Evolutionary conservation across 2,888 invertebrate species (phyloP), one percentile per base, ranked within the genome.

Genomic region (Heliconius ethilla): DNA sequence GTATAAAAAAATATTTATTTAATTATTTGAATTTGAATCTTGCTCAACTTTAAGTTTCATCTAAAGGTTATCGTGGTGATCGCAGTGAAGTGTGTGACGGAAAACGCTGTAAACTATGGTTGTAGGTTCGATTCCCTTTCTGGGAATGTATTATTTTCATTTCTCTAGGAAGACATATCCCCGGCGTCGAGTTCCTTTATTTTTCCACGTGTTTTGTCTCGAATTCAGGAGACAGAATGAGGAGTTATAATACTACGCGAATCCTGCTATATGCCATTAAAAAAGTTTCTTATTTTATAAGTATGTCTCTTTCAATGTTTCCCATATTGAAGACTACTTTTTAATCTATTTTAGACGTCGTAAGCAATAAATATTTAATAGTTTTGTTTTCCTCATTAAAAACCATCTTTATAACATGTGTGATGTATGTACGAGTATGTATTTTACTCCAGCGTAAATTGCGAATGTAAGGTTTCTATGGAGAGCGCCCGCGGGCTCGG

Each of bases 381-480:
- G 69, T 40, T 45, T 45, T 45, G 40, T 69, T 69, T 69, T 40
- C 25, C 69, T 69, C 69, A 45, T 69, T 40, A 45, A 45, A 69
- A 69, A 40, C 45, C 40, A 18, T 27, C 9, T 45, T 59, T 69
- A 69, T 69, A 45, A 45, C 27, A 69, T 69, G 25, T 69, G 1
- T 63, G 63, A 27, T 63, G 27, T 63, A 29, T 63, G 25, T 63
- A 33, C 33, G 33, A 33, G 33, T 7, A 11, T 59, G 59, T 59
- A 67, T 69, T 69, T 40, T 25, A 15, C 40, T 25, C 18, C 3
- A 25, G 40, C 27, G 27, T 69, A 45, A 69, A 45, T 69, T 69
- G 69, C 69, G 45, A 69, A 45, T 69, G 69, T 45, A 45, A 45
- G 69, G 69, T 45, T 69, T 69, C 69, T 69, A 69, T 45, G 69